A percentile compares a stretch with the other conserved stretches of the same genome.
phyloP scores from a whole-genome alignment of 1,140 invertebrate species.

The Dendroctonus ponderosae region DNA sequence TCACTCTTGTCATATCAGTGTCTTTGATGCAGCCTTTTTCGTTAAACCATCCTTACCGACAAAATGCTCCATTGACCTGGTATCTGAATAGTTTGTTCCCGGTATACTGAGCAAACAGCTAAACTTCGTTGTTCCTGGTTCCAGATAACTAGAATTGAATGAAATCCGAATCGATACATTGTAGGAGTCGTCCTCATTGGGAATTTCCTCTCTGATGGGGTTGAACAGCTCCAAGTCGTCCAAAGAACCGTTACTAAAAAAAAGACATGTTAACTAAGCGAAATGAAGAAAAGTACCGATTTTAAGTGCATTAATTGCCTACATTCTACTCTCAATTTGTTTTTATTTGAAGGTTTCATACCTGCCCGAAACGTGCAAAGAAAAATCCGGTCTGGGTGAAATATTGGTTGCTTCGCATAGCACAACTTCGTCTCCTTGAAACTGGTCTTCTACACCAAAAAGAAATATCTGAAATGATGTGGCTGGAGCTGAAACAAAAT shows the following conservation, averaged over 20 bases:
- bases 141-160: slow-evolving; percentile 27
- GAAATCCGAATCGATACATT: slow-evolving; percentile 26
- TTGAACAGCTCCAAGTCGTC: slow-evolving; percentile 21
- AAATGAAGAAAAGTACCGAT: background rate
- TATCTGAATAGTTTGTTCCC: slow-evolving; percentile 36
- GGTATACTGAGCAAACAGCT: slow-evolving; percentile 34
- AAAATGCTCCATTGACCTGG: slow-evolving; percentile 26
- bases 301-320: no score
- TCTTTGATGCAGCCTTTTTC: background rate
- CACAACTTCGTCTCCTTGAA: slow-evolving; percentile 21
- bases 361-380: slow-evolving; percentile 10
- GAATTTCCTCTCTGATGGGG: background rate
- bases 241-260: slow-evolving; percentile 24
- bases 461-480: slow-evolving; percentile 24
- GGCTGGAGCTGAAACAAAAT: slow-evolving; percentile 24
- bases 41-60: slow-evolving; percentile 26
- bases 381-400: slow-evolving; percentile 23
- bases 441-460: slow-evolving; percentile 12
- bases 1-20: background rate
- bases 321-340: no score
- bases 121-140: slow-evolving; percentile 31
- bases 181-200: slow-evolving; percentile 24
- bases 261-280: background rate
- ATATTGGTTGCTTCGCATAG: slow-evolving; percentile 20
- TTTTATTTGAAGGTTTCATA: background rate